phyloP scores from a whole-genome alignment of 2,113 vertebrate species.

The Oreotrochilus melanogaster region DNA sequence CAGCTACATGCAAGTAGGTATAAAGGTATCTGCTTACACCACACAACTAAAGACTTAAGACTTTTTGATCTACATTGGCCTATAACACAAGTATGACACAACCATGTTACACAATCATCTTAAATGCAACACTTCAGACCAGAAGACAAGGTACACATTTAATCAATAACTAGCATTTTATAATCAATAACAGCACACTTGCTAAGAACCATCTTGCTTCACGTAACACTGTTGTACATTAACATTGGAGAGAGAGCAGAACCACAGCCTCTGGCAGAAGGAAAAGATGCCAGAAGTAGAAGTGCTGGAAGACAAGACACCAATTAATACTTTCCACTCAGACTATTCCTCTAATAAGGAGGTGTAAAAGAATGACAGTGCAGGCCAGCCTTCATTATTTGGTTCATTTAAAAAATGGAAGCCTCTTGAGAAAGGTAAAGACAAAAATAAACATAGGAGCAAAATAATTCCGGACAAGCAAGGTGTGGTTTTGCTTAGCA shows the following conservation, averaged over 20 bases:
- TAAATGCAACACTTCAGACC: neutral
- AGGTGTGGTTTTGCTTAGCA: neutral
- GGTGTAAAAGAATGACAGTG: neutral
- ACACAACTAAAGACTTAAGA: neutral
- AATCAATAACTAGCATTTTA: constrained; percentile 36
- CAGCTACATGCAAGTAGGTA: neutral
- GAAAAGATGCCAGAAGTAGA: neutral
- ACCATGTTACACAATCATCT: neutral
- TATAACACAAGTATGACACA: neutral
- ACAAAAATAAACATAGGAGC: neutral
- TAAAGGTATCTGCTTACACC: neutral
- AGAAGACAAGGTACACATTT: constrained; percentile 26
- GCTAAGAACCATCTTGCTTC: neutral
- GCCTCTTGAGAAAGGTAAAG: neutral
- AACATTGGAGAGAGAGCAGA: neutral
- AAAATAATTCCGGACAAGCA: neutral
- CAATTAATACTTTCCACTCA: neutral
- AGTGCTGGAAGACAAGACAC: neutral
- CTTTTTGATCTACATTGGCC: neutral
- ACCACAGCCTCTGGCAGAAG: neutral
- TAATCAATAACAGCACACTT: neutral
- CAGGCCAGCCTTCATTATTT: neutral
- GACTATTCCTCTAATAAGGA: neutral
- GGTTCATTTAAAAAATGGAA: neutral
- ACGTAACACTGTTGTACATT: neutral